phyloP scores from a whole-genome alignment of 1,140 invertebrate genomes.

The Neotoxoptera formosana region DNA sequence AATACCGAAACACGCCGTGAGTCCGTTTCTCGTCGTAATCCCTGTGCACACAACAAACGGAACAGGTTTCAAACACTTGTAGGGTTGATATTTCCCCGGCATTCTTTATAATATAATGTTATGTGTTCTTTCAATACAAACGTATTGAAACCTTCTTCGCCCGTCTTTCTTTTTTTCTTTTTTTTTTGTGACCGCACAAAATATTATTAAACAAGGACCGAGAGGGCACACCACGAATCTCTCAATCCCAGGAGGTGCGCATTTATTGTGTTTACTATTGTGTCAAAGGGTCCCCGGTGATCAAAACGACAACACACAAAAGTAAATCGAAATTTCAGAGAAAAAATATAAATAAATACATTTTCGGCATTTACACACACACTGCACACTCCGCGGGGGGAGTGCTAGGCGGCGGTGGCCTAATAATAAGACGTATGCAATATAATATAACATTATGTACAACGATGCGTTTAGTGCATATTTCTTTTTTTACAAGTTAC shows the following conservation, averaged over 20 bases:
- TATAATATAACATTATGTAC: neutral
- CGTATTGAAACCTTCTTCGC: neutral
- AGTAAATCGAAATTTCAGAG: conserved; percentile 45
- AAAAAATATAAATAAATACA: conserved; percentile 53
- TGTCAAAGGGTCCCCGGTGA: conserved; percentile 47
- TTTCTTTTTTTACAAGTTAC: conserved; percentile 8
- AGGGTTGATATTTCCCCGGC: conserved; percentile 54
- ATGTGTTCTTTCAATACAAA: neutral
- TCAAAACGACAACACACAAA: conserved; percentile 47
- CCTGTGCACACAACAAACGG: conserved; percentile 50
- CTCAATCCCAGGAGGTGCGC: conserved; percentile 51
- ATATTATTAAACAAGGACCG: conserved; percentile 53
- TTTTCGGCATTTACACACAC: neutral
- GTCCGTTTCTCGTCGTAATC: conserved; percentile 54
- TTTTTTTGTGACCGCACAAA: conserved; percentile 56
- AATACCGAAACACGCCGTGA: conserved; percentile 26
- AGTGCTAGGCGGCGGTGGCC: neutral
- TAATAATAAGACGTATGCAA: conserved; percentile 36
- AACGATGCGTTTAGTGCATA: conserved; percentile 16
- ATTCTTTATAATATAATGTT: conserved; percentile 48
- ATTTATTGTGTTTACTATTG: conserved; percentile 54
- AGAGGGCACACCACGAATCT: conserved; percentile 37
- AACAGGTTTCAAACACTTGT: conserved; percentile 55
- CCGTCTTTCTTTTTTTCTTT: neutral
- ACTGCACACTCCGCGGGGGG: neutral